Conservation (phyloP, 2,797 vertebrate genomes). For the Micrastur ruficollis region DNA sequence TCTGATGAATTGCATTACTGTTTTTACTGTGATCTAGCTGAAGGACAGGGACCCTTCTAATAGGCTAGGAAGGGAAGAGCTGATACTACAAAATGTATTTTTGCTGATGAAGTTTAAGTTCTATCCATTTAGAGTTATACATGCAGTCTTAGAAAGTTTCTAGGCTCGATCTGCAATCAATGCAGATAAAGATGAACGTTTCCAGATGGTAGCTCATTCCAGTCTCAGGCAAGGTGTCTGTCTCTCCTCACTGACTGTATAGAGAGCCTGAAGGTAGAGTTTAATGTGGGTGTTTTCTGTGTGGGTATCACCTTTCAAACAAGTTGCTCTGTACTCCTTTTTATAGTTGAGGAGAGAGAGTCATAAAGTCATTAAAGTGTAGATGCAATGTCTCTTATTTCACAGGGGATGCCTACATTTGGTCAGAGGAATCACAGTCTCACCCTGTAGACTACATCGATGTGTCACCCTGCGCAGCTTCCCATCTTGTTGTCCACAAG, state of each 20-base stretch:
- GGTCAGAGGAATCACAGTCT: neutral
- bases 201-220: neutral
- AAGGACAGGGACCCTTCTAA: neutral
- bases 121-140: neutral
- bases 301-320: neutral
- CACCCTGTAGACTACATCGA: fast-evolving
- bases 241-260: neutral
- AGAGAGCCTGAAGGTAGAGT: neutral
- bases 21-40: neutral
- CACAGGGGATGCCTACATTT: neutral
- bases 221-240: neutral
- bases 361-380: neutral
- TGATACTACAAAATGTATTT: neutral
- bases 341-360: neutral
- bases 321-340: neutral
- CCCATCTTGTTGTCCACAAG: neutral
- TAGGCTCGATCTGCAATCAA: neutral
- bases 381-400: neutral
- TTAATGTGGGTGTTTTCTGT: neutral
- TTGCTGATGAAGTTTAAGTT: neutral
- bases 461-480: neutral
- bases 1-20: neutral
- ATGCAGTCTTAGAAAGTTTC: neutral
- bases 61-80: neutral
- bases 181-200: neutral